Percentiles rank a stretch among this genome's conserved stretches.
phyloP scores from a whole-genome alignment of 2,888 invertebrate species.

The Acleris emargana region DNA sequence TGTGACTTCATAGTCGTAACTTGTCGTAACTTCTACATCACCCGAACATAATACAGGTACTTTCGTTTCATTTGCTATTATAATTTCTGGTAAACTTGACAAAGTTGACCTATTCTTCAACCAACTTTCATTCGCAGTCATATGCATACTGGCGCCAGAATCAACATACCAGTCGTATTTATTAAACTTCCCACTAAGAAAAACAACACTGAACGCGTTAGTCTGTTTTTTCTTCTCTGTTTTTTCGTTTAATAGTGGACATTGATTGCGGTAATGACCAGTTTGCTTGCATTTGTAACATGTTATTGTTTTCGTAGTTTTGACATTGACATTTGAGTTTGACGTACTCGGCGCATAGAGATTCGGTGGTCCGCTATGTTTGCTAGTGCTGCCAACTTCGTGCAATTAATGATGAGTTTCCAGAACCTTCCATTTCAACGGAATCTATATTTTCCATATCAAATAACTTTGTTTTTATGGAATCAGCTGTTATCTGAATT shows the following conservation, averaged over 20 bases:
- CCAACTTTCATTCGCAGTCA: constrained; percentile 4
- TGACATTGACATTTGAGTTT: no score
- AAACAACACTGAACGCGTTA: background rate
- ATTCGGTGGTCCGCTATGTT: no score
- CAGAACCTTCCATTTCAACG: no score
- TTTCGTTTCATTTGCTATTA: background rate
- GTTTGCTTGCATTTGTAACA: constrained; percentile 1
- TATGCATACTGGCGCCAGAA: background rate
- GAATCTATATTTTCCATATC: no score
- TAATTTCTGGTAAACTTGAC: background rate
- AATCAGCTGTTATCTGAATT: no score
- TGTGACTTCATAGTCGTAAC: background rate
- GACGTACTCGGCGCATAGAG: no score
- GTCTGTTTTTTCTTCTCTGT: constrained; percentile 2
- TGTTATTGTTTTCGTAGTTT: constrained; percentile 1
- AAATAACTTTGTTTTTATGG: no score
- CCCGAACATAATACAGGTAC: constrained; percentile 4
- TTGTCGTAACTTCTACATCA: background rate
- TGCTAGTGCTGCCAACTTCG: no score
- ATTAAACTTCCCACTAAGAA: background rate
- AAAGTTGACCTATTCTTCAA: background rate
- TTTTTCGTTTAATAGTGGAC: constrained; percentile 1
- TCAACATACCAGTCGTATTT: background rate
- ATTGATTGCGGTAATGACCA: constrained; percentile 1
- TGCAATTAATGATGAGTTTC: no score